Base-by-base conservation (phyloP, 2,797 vertebrate genomes). In the Notolabrus celidotus region DNA sequence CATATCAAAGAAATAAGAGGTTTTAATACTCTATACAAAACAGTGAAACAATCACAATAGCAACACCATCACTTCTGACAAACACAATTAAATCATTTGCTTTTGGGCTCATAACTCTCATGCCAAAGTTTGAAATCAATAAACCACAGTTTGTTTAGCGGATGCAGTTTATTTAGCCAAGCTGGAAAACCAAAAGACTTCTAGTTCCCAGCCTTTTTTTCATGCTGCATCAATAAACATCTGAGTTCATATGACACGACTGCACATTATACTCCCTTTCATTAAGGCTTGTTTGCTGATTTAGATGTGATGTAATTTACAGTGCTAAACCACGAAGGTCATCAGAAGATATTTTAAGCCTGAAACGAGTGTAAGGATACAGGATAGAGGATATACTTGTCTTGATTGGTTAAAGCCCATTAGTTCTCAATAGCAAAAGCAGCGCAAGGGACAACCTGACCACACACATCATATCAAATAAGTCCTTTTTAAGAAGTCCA, bases 181-280 rank as follows among this genome's bases (percentile, higher is more conserved):
- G 76, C 61, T 71, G 64, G 74, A 89, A 83, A 77, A 66, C 59
- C 50, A 25, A 54, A 52, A 46, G 43, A 20, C 47, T 54, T 34
- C 17, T 69, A 33, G 69, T 90, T 89, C 84, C 84, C 85, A 87
- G 73, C 49, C 57, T 51, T 63, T 68, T 66, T 71, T 66, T 38
- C 4, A 67, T 57, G 52, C 33, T 70, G 41, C 46, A 61, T 84
- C 63, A 87, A 82, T 71, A 88, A 90, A 88, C 82, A 79, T 45
- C 33, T 27, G 20, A 67, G 60, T 59, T 78, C 67, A 82, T 55
- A 39, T 59, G 62, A 54, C 22, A 41, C 67, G 67, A 33, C 9
- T 49, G 19, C 16, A 47, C 36, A 73, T 66, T 72, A 41, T 42
- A 70, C 27, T 73, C 46, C 0, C 0, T 12, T 38, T 73, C 50